Evolutionary conservation across 1,140 invertebrate species (phyloP).

Genomic region (Rhagoletis zephyria): DNA sequence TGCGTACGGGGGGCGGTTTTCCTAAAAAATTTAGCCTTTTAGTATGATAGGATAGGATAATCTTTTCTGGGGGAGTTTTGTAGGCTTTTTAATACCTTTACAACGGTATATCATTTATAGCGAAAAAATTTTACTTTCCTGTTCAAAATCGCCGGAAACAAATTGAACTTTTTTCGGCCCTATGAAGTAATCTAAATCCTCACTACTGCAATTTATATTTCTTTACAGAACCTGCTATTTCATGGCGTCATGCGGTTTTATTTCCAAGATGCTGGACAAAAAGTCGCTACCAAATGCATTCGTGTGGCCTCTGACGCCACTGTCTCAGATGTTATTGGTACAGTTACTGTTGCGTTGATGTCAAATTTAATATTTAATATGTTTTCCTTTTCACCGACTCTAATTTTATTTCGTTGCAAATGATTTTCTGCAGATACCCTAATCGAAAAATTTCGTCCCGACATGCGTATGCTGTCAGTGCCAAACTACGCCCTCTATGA

Average conservation of each 20-base stretch:
- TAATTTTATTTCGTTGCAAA: neutral
- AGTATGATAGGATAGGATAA: too few relatives aligned
- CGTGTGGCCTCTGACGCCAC: conserved; percentile 96
- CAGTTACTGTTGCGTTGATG: conserved; percentile 49
- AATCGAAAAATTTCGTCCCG: conserved; percentile 98
- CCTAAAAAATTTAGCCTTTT: too few relatives aligned
- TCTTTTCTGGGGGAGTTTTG: too few relatives aligned
- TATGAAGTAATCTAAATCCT: neutral
- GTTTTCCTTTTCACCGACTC: neutral
- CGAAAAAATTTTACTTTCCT: too few relatives aligned
- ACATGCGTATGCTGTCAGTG: conserved; percentile 97
- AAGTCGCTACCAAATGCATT: conserved; percentile 99
- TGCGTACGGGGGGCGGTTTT: too few relatives aligned
- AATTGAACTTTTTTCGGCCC: too few relatives aligned
- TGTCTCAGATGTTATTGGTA: conserved; percentile 91
- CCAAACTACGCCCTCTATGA: conserved; percentile 97
- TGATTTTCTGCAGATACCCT: conserved; percentile 80
- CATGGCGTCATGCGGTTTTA: conserved; percentile 99
- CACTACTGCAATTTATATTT: conserved; percentile 43
- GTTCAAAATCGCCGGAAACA: too few relatives aligned
- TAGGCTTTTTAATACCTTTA: too few relatives aligned
- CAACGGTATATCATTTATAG: too few relatives aligned
- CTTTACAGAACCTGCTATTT: conserved; percentile 93
- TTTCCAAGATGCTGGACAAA: conserved; percentile 97
- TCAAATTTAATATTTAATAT: neutral